Conservation (phyloP, 2,113 vertebrate species). For the Tachysurus vachellii region DNA sequence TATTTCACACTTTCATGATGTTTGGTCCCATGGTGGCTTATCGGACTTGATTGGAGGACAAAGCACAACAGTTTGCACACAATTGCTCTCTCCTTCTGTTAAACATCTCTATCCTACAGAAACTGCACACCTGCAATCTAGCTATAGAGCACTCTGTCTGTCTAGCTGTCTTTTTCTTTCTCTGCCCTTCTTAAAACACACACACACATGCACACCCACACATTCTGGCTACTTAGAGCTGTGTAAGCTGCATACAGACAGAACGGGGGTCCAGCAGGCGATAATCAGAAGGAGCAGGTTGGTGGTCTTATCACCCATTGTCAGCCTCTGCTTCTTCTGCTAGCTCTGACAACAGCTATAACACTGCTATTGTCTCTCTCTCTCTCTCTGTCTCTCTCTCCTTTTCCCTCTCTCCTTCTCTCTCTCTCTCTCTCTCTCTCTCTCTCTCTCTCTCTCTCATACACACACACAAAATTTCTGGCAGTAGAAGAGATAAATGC, state of each 20-base stretch:
- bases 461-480: constrained; percentile 74
- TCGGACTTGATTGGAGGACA: not conserved
- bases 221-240: constrained; percentile 52
- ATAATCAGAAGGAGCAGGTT: constrained; percentile 84
- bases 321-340: constrained; percentile 97
- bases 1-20: not conserved
- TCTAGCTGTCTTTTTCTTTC: not conserved
- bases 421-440: constrained; percentile 44
- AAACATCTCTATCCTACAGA: constrained; percentile 35
- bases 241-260: constrained; percentile 48
- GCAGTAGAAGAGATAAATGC: constrained; percentile 98
- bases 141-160: constrained; percentile 11
- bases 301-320: constrained; percentile 98
- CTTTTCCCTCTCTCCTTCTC: not conserved
- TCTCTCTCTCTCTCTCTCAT: constrained; percentile 50
- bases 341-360: constrained; percentile 86
- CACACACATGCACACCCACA: constrained; percentile 39
- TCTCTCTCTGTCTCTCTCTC: not conserved
- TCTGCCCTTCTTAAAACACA: constrained; percentile 9
- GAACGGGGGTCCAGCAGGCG: constrained; percentile 74
- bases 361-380: constrained; percentile 84
- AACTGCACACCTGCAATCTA: constrained; percentile 31
- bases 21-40: not conserved
- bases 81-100: not conserved
- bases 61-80: not conserved